Conservation (phyloP, 1,140 invertebrate genomes). For the Lepidurus apus region DNA sequence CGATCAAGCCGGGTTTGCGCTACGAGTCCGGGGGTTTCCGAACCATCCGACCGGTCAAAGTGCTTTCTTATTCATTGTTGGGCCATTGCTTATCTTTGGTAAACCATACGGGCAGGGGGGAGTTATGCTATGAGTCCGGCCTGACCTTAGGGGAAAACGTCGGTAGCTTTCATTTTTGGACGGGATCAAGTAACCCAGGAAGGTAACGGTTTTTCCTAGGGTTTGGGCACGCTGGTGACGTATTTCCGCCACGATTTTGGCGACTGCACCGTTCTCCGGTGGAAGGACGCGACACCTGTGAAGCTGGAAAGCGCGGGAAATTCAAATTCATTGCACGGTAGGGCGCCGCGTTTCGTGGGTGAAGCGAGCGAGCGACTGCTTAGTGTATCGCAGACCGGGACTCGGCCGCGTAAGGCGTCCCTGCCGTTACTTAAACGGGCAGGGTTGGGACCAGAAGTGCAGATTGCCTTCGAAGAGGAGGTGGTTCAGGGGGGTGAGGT, state of each 20-base stretch:
- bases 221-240: not conserved
- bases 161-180: too few species aligned
- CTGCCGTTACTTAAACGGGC: constrained; percentile 31
- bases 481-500: not conserved
- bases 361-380: not conserved
- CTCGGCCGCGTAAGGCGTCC: constrained; percentile 24
- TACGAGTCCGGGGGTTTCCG: not conserved
- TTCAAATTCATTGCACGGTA: not conserved
- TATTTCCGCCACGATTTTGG: not conserved
- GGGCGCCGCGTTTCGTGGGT: not conserved
- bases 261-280: not conserved
- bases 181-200: too few species aligned
- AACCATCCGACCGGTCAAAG: too few species aligned
- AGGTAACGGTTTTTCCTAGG: not conserved
- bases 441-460: constrained; percentile 34
- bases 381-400: not conserved
- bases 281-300: not conserved
- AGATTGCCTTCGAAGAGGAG: constrained; percentile 28
- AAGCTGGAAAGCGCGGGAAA: not conserved
- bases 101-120: too few species aligned
- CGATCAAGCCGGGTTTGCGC: too few species aligned
- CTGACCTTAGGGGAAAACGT: too few species aligned
- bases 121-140: too few species aligned
- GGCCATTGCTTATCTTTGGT: too few species aligned
- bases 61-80: too few species aligned